Evolutionary conservation across 1,140 invertebrate genomes (phyloP), one percentile per base, ranked within the genome.

Genomic region (Prorops nasuta): DNA sequence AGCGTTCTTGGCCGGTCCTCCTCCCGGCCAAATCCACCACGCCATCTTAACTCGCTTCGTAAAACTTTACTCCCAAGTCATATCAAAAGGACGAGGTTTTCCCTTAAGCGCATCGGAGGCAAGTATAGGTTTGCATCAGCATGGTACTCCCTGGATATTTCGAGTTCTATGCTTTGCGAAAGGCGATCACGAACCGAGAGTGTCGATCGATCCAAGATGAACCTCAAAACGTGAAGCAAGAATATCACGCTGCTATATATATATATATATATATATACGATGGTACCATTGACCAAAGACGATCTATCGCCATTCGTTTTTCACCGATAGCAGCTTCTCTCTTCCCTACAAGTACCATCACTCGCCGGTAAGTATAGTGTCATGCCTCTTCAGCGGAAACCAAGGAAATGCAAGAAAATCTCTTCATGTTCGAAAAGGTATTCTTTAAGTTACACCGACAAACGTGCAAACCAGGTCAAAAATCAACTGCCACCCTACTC

Each of bases 11-110:
- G 24, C 10, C 24, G 24, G 4, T 22, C 18, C 38, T 8, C 38
- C 9, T 28, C 24, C 42, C 42, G 24, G 24, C 22, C 20, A 10
- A 16, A 12, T 28, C 24, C 10, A 16, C 6, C 49, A 34, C 21
- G 16, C 42, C 54, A 53, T 56, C 47, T 51, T 36, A 67, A 69
- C 58, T 66, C 66, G 47, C 38, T 37, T 50, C 56, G 61, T 69
- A 69, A 69, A 69, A 66, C 65, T 67, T 67, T 46, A 42, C 39
- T 46, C 35, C 50, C 45, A 54, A 51, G 48, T 58, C 51, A 48
- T 61, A 57, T 54, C 36, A 47, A 38, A 58, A 58, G 53, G 38
- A 42, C 50, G 44, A 40, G 38, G 54, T 49, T 57, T 53, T 54
- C 54, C 54, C 47, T 51, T 61, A 58, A 65, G 51, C 48, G 58